Evolutionary conservation across 2,888 invertebrate species (phyloP).

Genomic region (Danaus chrysippus): DNA sequence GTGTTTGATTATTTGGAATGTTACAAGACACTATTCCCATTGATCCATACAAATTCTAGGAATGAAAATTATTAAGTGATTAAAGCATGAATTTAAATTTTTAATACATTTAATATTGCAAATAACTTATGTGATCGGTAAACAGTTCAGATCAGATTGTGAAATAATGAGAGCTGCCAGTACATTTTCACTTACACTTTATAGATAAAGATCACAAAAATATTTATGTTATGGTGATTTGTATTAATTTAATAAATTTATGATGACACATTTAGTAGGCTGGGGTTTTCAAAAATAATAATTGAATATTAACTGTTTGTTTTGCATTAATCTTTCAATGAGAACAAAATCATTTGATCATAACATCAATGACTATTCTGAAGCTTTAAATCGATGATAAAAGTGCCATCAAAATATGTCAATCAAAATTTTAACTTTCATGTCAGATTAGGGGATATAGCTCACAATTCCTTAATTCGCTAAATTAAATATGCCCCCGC

Average conservation of each 20-base stretch:
- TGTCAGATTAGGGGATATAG: slow-evolving; percentile 54
- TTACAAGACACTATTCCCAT: slow-evolving; percentile 75
- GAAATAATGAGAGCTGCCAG: slow-evolving; percentile 15
- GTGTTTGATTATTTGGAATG: slow-evolving; percentile 76
- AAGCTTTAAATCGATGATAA: no score
- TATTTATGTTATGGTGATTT: no score
- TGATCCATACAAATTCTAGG: slow-evolving; percentile 64
- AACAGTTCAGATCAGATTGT: slow-evolving; percentile 5
- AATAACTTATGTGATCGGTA: slow-evolving; percentile 32
- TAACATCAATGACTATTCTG: no score
- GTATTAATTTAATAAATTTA: no score
- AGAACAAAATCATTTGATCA: no score
- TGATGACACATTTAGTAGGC: no score
- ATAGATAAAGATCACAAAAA: no score
- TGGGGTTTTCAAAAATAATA: no score
- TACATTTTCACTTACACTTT: no score
- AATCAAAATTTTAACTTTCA: neutral
- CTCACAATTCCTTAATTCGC: slow-evolving; percentile 64
- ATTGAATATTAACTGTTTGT: no score
- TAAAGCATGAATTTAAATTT: slow-evolving; percentile 47
- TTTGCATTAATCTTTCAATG: no score
- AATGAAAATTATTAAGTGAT: slow-evolving; percentile 54
- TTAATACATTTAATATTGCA: slow-evolving; percentile 42
- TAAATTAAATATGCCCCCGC: slow-evolving; percentile 66
- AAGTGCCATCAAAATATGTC: slow-evolving; percentile 9